These are phyloP conservation scores for Cephus sareptanus DNA, from an alignment of 2,888 invertebrate species.

Conservation along the genomic window DNA sequence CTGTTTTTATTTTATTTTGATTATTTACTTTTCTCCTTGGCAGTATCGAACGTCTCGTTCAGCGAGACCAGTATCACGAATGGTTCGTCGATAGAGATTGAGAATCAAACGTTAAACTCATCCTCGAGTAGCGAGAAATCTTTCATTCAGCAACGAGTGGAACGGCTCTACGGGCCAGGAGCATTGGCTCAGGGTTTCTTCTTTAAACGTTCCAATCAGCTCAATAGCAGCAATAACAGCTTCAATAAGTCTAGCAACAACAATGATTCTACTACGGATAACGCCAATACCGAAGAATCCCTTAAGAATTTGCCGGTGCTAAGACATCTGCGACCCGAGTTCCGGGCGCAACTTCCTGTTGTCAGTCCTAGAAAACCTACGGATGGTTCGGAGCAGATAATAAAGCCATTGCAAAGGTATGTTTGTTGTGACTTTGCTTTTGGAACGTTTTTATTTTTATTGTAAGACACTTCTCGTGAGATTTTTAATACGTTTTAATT, in stretches of 20 bases:
- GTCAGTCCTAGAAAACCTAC: constrained; percentile 61
- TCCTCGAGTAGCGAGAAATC: constrained; percentile 67
- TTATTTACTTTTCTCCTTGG: constrained; percentile 19
- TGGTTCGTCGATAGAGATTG: constrained; percentile 46
- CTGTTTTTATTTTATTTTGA: neutral
- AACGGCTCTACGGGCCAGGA: constrained; percentile 88
- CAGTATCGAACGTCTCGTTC: constrained; percentile 50
- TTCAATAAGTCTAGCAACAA: constrained; percentile 51
- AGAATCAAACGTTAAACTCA: constrained; percentile 39
- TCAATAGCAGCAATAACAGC: constrained; percentile 51
- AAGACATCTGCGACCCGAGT: constrained; percentile 86
- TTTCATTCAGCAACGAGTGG: constrained; percentile 90
- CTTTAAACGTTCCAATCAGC: constrained; percentile 59
- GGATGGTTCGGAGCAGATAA: constrained; percentile 61
- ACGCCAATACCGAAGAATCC: constrained; percentile 55
- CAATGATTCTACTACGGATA: constrained; percentile 52
- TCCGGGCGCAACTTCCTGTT: constrained; percentile 84
- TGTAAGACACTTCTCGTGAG: neutral
- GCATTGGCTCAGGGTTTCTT: constrained; percentile 88
- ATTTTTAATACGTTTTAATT: neutral
- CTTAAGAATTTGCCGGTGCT: constrained; percentile 77
- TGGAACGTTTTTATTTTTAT: neutral
- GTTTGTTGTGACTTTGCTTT: neutral
- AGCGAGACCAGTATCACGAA: constrained; percentile 52
- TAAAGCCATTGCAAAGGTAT: constrained; percentile 59